Evolutionary conservation across 1,140 invertebrate genomes (phyloP).

Genomic region (Brachionus angularis): DNA sequence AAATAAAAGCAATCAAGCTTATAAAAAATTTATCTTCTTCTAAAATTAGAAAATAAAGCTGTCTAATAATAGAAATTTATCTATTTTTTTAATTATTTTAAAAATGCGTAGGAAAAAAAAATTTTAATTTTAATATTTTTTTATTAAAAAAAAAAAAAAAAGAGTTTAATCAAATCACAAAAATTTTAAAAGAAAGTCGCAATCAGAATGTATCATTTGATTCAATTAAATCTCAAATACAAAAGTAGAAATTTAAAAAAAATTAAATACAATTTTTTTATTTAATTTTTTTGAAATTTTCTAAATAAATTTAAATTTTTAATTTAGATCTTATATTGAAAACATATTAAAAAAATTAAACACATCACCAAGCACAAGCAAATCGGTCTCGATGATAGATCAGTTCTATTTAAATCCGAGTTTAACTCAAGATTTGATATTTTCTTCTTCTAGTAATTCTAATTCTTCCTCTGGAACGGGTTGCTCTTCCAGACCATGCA

Average conservation of each 20-base stretch:
- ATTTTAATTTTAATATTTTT: conserved; percentile 7
- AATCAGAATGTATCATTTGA: conserved; percentile 16
- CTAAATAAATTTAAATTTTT: no score
- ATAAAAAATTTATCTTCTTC: no score
- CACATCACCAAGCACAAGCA: not conserved
- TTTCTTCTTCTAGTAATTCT: no score
- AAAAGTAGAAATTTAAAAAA: conserved; percentile 15
- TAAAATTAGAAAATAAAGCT: no score
- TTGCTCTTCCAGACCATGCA: no score
- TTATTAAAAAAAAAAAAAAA: no score
- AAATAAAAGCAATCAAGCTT: no score
- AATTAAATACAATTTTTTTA: no score
- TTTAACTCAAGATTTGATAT: no score
- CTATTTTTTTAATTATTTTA: not conserved
- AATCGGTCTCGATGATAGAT: conserved; percentile 21
- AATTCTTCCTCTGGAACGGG: no score
- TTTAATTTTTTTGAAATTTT: no score
- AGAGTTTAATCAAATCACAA: conserved; percentile 33
- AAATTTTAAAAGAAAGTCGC: conserved; percentile 19
- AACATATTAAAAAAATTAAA: conserved; percentile 20
- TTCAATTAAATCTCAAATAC: conserved; percentile 6
- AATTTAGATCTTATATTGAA: conserved; percentile 19
- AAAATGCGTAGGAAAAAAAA: not conserved
- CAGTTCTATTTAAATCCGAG: conserved; percentile 12
- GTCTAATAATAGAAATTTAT: no score